These are phyloP conservation scores for Zophobas morio DNA, from an alignment of 1,140 invertebrate genomes.

Conservation along the genomic window DNA sequence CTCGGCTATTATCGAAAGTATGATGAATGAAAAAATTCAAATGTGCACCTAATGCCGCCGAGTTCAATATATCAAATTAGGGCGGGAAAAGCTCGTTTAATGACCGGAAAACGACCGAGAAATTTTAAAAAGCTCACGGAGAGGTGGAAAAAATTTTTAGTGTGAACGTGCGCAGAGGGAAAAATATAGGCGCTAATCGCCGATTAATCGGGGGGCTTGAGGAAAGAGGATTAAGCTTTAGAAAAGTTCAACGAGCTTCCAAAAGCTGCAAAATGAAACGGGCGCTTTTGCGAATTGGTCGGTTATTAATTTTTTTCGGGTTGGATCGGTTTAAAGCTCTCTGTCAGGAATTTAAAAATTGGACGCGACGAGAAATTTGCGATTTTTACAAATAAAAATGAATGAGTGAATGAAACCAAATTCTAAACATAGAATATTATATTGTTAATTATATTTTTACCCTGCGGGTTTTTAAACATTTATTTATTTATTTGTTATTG, in stretches of 20 bases:
- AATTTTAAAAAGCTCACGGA: constrained; percentile 31
- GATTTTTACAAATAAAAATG: too few species aligned
- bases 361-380: too few species aligned
- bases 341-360: too few species aligned
- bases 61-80: constrained; percentile 38
- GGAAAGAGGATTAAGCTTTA: constrained; percentile 27
- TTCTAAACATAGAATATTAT: too few species aligned
- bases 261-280: not conserved
- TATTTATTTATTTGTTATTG: too few species aligned
- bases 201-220: not conserved
- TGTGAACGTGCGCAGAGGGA: not conserved
- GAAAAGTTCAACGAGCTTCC: constrained; percentile 21
- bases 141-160: constrained; percentile 1
- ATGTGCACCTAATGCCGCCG: constrained; percentile 23
- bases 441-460: too few species aligned
- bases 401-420: too few species aligned
- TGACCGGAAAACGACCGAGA: constrained; percentile 27
- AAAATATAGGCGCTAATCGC: not conserved
- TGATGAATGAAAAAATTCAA: constrained; percentile 38
- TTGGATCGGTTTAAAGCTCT: too few species aligned
- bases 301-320: too few species aligned
- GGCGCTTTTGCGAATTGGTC: too few species aligned
- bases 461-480: too few species aligned
- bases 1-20: constrained; percentile 30
- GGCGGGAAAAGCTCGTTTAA: constrained; percentile 28